Evolutionary conservation across 2,113 vertebrate species (phyloP).

Genomic region (Embiotoca jacksoni): DNA sequence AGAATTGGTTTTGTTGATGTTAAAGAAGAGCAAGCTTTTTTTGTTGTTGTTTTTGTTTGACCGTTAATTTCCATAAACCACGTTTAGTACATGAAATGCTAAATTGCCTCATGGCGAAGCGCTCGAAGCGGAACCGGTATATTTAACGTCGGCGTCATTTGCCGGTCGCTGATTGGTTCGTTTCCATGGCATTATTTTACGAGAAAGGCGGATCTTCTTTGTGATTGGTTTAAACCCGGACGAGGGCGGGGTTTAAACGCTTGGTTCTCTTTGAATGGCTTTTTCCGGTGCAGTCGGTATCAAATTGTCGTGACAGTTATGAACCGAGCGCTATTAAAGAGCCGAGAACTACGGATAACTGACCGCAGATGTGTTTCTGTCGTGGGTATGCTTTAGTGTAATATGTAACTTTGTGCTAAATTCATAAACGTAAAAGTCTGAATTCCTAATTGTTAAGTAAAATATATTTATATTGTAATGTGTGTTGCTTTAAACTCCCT

Average conservation of each 20-base stretch:
- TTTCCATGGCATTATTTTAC: neutral
- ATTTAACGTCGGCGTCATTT: constrained; percentile 7
- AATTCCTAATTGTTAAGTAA: neutral
- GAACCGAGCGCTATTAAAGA: constrained; percentile 11
- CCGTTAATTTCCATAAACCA: neutral
- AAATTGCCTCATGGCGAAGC: constrained; percentile 59
- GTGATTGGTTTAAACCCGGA: constrained; percentile 33
- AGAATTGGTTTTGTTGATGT: rapidly evolving
- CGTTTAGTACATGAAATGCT: neutral
- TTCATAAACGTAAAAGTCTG: too few species aligned
- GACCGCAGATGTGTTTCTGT: too few species aligned
- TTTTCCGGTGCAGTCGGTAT: constrained; percentile 15
- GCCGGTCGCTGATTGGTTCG: constrained; percentile 41
- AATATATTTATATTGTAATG: neutral
- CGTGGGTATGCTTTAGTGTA: too few species aligned
- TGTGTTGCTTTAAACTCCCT: too few species aligned
- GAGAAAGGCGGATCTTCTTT: neutral
- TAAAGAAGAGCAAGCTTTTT: neutral
- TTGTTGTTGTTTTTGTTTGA: too few species aligned
- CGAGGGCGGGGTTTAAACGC: constrained; percentile 19
- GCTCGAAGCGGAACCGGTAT: constrained; percentile 67
- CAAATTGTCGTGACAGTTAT: constrained; percentile 24
- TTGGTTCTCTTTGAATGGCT: neutral
- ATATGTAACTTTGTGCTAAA: too few species aligned
- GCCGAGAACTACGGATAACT: too few species aligned